A percentile compares a stretch with the other conserved stretches of the same genome.
Evolutionary conservation across 2,888 invertebrate species (phyloP).

Genomic region (Cheilosia scutellata): DNA sequence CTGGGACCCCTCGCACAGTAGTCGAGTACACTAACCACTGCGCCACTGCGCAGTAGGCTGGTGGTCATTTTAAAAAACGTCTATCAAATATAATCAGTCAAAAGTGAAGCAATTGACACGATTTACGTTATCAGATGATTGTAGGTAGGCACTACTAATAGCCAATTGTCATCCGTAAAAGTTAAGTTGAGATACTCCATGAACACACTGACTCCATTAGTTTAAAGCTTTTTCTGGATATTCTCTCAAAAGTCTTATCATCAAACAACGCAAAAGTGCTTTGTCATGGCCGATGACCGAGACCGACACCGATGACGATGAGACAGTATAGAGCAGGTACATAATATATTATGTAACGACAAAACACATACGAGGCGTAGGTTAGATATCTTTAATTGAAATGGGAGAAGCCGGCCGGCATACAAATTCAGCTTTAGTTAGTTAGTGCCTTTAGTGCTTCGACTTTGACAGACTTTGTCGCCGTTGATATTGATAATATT

Average conservation of each 20-base stretch:
- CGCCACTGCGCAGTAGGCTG: too few species aligned
- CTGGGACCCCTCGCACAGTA: too few species aligned
- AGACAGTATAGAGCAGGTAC: too few species aligned
- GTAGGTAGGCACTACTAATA: too few species aligned
- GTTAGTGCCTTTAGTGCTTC: too few species aligned
- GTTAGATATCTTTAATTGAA: neutral
- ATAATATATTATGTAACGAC: neutral
- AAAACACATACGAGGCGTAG: too few species aligned
- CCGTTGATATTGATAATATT: conserved; percentile 1
- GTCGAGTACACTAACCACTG: too few species aligned
- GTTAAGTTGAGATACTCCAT: too few species aligned
- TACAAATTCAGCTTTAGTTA: neutral
- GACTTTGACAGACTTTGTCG: conserved; percentile 1
- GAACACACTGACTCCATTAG: neutral
- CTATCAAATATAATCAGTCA: neutral
- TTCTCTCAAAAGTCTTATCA: neutral
- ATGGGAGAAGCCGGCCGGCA: conserved; percentile 18
- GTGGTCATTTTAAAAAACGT: too few species aligned
- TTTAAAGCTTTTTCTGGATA: neutral
- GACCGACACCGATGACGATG: too few species aligned
- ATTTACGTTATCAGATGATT: too few species aligned
- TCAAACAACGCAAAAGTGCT: conserved; percentile 2
- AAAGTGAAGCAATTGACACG: neutral
- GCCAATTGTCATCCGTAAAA: too few species aligned
- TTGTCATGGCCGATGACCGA: conserved; percentile 2